Evolutionary conservation across 2,888 invertebrate genomes (phyloP).

Genomic region (Tanypteryx hageni): DNA sequence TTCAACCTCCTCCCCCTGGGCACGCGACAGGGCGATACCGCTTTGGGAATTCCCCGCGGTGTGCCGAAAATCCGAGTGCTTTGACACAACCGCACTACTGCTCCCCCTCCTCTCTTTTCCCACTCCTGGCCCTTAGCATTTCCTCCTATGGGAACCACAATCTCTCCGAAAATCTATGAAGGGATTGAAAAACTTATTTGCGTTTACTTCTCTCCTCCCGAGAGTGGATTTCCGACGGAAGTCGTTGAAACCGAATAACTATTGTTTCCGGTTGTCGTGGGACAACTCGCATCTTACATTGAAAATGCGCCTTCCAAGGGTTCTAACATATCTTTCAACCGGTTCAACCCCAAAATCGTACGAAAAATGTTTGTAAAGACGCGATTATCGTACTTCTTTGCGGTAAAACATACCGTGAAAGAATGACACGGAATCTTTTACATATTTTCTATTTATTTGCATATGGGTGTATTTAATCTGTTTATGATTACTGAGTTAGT

Average conservation of each 20-base stretch:
- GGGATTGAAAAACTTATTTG: conserved; percentile 8
- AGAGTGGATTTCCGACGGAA: not conserved
- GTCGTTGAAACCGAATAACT: not conserved
- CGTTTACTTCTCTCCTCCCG: not conserved
- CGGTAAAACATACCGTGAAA: no score
- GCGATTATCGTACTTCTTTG: no score
- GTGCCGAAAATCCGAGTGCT: not conserved
- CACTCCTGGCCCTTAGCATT: not conserved
- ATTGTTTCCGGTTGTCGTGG: not conserved
- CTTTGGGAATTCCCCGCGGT: conserved; percentile 11
- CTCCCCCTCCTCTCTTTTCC: not conserved
- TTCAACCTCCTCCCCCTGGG: not conserved
- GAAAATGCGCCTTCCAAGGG: not conserved
- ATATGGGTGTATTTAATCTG: no score
- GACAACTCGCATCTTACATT: not conserved
- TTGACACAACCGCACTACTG: not conserved
- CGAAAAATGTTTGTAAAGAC: no score
- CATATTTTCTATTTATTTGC: no score
- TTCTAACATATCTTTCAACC: not conserved
- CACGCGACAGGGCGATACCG: not conserved
- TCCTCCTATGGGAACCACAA: not conserved
- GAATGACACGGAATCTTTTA: no score
- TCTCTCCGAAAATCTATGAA: conserved; percentile 24
- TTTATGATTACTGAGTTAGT: no score
- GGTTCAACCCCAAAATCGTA: not conserved